Evolutionary conservation across 2,888 invertebrate species (phyloP).

Genomic region (Andricus curvator): DNA sequence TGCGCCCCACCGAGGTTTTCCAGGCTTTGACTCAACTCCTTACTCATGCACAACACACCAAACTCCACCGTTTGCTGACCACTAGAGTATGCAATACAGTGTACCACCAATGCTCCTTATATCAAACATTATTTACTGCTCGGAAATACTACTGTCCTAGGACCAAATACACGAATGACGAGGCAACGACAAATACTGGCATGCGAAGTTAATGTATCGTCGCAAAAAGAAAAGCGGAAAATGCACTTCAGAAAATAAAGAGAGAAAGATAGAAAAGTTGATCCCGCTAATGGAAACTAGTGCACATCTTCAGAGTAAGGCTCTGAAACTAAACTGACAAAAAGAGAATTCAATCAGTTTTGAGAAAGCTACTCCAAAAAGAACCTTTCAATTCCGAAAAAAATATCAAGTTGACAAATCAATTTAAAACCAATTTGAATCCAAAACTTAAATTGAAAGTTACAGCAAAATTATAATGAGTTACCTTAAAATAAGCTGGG

Average conservation of each 20-base stretch:
- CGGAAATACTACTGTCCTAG: constrained; percentile 64
- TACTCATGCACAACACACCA: constrained; percentile 79
- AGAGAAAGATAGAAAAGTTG: neutral
- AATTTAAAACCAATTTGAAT: too few species aligned
- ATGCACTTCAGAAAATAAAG: constrained; percentile 44
- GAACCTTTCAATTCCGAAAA: too few species aligned
- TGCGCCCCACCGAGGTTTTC: constrained; percentile 82
- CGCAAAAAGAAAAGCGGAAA: constrained; percentile 58
- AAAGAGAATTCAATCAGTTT: too few species aligned
- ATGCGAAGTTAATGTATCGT: constrained; percentile 58
- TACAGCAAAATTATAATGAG: too few species aligned
- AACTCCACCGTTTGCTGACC: constrained; percentile 79
- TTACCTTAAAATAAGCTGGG: too few species aligned
- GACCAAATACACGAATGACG: constrained; percentile 59
- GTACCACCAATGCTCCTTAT: constrained; percentile 76
- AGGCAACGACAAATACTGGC: constrained; percentile 57
- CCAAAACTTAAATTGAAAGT: too few species aligned
- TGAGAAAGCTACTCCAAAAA: too few species aligned
- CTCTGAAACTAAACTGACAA: constrained; percentile 6
- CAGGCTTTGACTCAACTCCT: constrained; percentile 80
- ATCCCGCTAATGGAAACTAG: neutral
- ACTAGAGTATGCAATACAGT: constrained; percentile 78
- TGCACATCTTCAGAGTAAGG: neutral
- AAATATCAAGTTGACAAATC: too few species aligned
- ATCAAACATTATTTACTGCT: constrained; percentile 65